Conservation (phyloP, 1,140 invertebrate species). For the Orussus abietinus region DNA sequence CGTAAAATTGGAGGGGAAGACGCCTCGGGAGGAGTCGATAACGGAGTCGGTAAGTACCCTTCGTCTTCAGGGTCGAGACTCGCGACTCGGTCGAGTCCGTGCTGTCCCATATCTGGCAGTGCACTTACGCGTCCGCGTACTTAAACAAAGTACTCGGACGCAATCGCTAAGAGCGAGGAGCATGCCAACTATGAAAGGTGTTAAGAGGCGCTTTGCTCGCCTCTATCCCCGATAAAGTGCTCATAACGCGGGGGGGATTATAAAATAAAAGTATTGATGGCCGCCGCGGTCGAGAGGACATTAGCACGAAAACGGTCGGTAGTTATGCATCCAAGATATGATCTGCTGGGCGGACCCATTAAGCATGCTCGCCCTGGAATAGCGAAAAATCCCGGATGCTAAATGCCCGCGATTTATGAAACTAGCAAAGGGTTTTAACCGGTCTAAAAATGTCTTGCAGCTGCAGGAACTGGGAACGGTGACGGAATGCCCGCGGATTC, state of each 20-base stretch:
- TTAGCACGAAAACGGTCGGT: background rate
- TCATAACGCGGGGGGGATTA: slow-evolving; percentile 14
- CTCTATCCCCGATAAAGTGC: slow-evolving; percentile 29
- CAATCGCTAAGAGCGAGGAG: slow-evolving; percentile 31
- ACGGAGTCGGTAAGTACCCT: too few species aligned
- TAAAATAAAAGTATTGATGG: slow-evolving; percentile 2
- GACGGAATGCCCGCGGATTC: too few species aligned
- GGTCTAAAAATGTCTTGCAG: slow-evolving; percentile 12
- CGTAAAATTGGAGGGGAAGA: too few species aligned
- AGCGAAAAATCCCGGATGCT: slow-evolving; percentile 26
- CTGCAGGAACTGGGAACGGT: too few species aligned
- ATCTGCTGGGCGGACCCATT: slow-evolving; percentile 25
- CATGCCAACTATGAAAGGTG: slow-evolving; percentile 33
- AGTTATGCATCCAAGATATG: slow-evolving; percentile 21
- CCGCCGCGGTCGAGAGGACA: too few species aligned
- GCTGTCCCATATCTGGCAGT: slow-evolving; percentile 28
- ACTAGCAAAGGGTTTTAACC: slow-evolving; percentile 34
- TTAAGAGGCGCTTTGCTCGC: slow-evolving; percentile 24
- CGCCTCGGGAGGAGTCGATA: too few species aligned
- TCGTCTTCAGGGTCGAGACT: too few species aligned
- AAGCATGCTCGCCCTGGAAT: slow-evolving; percentile 24
- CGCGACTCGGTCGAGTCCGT: background rate
- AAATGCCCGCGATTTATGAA: slow-evolving; percentile 34
- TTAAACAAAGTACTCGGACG: slow-evolving; percentile 37
- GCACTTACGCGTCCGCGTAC: slow-evolving; percentile 36